Percentiles rank a stretch among this genome's conserved stretches.
Evolutionary conservation across 2,888 invertebrate species (phyloP).

Genomic region (Leucoma salicis): DNA sequence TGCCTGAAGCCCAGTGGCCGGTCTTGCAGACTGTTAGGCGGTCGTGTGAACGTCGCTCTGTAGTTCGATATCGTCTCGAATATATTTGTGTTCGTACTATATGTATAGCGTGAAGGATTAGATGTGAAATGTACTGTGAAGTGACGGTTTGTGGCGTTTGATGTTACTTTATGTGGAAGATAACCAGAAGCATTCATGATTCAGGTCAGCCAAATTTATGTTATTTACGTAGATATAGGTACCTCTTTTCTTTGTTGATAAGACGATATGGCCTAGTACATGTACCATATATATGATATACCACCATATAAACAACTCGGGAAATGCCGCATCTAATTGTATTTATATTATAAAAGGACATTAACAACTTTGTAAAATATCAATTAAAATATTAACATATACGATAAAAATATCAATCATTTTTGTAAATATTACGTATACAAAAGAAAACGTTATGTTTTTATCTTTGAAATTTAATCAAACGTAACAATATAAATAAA

Average conservation of each 20-base stretch:
- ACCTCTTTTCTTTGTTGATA: too few species aligned
- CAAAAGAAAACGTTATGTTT: not conserved
- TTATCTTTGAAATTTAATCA: conserved; percentile 19
- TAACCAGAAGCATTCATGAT: conserved; percentile 71
- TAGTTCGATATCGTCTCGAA: conserved; percentile 53
- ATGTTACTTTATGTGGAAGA: conserved; percentile 66
- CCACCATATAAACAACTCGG: too few species aligned
- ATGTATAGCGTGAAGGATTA: conserved; percentile 59
- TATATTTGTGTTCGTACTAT: too few species aligned
- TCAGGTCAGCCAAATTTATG: conserved; percentile 62
- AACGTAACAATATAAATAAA: conserved; percentile 24
- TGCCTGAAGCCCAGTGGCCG: conserved; percentile 77
- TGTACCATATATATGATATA: too few species aligned
- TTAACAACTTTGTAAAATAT: too few species aligned
- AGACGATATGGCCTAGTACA: too few species aligned
- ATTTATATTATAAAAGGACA: too few species aligned
- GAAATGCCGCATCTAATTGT: too few species aligned
- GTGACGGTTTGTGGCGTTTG: conserved; percentile 66
- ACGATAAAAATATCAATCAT: conserved; percentile 9
- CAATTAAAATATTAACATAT: too few species aligned
- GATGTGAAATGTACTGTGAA: conserved; percentile 77
- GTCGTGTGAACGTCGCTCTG: conserved; percentile 61
- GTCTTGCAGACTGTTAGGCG: conserved; percentile 69
- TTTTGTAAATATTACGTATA: too few species aligned
- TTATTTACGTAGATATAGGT: too few species aligned